phyloP scores from a whole-genome alignment of 2,888 invertebrate species.

The Diarsia dahlii region DNA sequence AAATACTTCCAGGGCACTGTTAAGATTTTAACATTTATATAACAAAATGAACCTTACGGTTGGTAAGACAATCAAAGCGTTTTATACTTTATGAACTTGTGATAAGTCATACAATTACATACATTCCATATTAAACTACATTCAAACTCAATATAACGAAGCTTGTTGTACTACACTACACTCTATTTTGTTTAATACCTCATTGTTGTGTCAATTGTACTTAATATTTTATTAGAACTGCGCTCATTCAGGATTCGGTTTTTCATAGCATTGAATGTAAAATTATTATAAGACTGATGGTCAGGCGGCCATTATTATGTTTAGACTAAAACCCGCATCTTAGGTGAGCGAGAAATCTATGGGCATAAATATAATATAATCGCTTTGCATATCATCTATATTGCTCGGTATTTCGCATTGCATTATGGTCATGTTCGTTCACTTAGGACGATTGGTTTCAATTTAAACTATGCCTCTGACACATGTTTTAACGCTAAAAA shows the following conservation, averaged over 20 bases:
- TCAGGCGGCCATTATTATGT: conserved; percentile 63
- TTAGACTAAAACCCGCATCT: conserved; percentile 1
- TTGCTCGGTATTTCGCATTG: conserved; percentile 12
- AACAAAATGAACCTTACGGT: neutral
- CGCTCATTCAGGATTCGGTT: conserved; percentile 67
- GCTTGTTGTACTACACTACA: conserved; percentile 30
- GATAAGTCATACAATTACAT: neutral
- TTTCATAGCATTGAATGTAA: conserved; percentile 63
- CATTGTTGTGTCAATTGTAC: conserved; percentile 70
- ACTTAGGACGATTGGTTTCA: conserved; percentile 8
- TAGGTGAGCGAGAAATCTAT: conserved; percentile 18
- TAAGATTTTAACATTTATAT: neutral
- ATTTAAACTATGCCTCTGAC: neutral
- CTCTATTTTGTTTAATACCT: conserved; percentile 50
- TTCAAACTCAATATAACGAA: conserved; percentile 37
- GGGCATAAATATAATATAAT: conserved; percentile 2
- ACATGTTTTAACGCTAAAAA: neutral
- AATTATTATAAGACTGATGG: conserved; percentile 79
- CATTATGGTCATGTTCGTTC: conserved; percentile 2
- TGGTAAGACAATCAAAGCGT: neutral
- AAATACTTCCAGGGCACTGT: conserved; percentile 13
- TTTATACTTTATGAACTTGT: neutral
- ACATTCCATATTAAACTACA: conserved; percentile 45
- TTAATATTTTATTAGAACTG: conserved; percentile 72
- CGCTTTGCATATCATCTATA: conserved; percentile 23